Evolutionary conservation across 2,888 invertebrate species (phyloP).

Genomic region (Halictus quadricinctus): DNA sequence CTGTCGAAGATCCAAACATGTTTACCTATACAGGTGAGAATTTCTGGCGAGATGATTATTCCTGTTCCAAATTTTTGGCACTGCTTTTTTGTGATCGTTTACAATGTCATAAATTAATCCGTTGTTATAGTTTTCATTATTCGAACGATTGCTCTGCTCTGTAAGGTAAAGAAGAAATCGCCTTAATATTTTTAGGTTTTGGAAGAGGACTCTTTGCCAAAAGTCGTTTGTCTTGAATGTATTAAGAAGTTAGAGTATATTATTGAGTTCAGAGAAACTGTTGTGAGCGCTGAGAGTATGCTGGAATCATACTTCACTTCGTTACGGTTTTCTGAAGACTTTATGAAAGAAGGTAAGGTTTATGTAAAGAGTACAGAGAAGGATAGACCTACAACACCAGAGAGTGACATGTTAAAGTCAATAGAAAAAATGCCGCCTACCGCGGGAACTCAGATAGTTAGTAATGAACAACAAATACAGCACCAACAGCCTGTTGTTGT

Average conservation of each 20-base stretch:
- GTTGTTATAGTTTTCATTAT: background rate
- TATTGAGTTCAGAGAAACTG: conserved; percentile 86
- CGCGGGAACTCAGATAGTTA: conserved; percentile 65
- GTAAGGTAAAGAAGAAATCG: conserved; percentile 17
- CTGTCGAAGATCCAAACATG: conserved; percentile 87
- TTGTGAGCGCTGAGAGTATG: conserved; percentile 87
- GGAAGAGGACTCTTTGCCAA: conserved; percentile 88
- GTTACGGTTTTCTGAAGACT: conserved; percentile 85
- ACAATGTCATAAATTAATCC: background rate
- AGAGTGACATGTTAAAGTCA: conserved; percentile 74
- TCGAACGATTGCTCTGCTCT: background rate
- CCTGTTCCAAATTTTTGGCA: background rate
- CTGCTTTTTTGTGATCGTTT: conserved; percentile 8
- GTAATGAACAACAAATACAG: conserved; percentile 67
- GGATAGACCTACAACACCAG: conserved; percentile 72
- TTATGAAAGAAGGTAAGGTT: conserved; percentile 86
- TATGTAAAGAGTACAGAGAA: conserved; percentile 80
- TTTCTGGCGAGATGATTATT: background rate
- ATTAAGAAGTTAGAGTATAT: conserved; percentile 86
- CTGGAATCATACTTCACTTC: conserved; percentile 87
- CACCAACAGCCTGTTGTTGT: conserved; percentile 80
- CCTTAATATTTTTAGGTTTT: conserved; percentile 83
- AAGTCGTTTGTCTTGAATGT: conserved; percentile 87
- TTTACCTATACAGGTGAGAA: conserved; percentile 85
- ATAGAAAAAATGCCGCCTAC: conserved; percentile 69